Evolutionary conservation across 2,797 vertebrate species (phyloP), one percentile per base, ranked within the genome.

Genomic region (Darevskia mixta): DNA sequence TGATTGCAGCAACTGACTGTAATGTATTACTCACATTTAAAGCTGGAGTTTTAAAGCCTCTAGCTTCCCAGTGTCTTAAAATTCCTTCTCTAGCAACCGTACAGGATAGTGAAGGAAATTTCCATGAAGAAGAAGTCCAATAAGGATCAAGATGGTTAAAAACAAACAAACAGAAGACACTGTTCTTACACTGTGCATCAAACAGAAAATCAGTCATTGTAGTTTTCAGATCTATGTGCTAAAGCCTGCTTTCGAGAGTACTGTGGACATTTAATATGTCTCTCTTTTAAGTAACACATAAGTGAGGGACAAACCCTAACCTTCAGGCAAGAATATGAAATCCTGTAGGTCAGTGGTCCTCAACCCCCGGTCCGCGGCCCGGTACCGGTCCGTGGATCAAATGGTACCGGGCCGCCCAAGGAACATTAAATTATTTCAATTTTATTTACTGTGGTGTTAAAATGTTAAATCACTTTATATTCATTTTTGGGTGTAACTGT

Each of bases 61-160:
- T 77, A 25, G 18, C 29, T 67, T 20, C 17, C 18, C 27, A 87
- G 5, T 66, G 8, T 81, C 89, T 91, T 90, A 87, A 94, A 95
- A 94, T 86, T 94, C 91, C 86, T 92, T 93, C 87, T 90, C 92
- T 85, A 88, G 78, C 67, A 91, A 85, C 89, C 89, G 88, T 90
- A 91, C 25, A 41, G 91, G 66, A 87, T 91, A 90, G 83, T 0
- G 1, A 88, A 18, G 58, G 17, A 18, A 45, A 13, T 11, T 49
- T 20, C 61, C 11, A 32, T 55, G 20, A 82, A 61, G 17, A 55
- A 77, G 38, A n/a, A 20, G 55, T 58, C 25, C 20, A 49, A 61
- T 29, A 49, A 69, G n/a, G 27, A 72, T 29, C 9, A 6, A 49
- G 9, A 38, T 8, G 5, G 38, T 41, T 55, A 15, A 55, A 55